Evolutionary conservation across 2,888 invertebrate genomes (phyloP).

Genomic region (Alcis repandata): DNA sequence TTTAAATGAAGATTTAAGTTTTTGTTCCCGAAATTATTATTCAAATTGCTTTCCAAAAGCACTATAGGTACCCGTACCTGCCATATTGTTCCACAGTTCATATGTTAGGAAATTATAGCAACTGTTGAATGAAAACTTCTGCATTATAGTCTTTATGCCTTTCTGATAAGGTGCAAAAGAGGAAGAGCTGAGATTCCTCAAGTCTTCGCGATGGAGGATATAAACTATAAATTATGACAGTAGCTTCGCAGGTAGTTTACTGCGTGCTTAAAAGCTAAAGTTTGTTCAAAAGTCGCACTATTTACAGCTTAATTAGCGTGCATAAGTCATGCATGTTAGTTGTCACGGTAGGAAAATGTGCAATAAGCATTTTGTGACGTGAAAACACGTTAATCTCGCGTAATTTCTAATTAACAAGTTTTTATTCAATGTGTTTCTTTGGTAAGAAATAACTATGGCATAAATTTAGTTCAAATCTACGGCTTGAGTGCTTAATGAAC

Average conservation of each 20-base stretch:
- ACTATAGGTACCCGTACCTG: neutral
- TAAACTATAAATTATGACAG: conserved; percentile 46
- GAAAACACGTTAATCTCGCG: conserved; percentile 9
- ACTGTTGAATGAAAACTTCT: neutral
- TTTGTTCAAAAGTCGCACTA: conserved; percentile 47
- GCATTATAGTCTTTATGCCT: conserved; percentile 23
- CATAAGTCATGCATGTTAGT: conserved; percentile 49
- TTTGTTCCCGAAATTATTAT: conserved; percentile 7
- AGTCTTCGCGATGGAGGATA: conserved; percentile 37
- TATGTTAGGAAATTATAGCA: conserved; percentile 8
- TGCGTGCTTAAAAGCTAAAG: conserved; percentile 44
- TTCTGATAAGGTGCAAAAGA: conserved; percentile 29
- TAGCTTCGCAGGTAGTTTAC: conserved; percentile 46
- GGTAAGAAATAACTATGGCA: too few species aligned
- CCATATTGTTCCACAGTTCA: neutral
- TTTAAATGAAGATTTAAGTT: neutral
- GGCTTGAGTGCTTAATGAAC: too few species aligned
- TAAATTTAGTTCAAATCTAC: too few species aligned
- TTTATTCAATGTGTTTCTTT: neutral
- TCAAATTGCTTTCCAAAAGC: conserved; percentile 1
- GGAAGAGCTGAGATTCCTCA: conserved; percentile 18
- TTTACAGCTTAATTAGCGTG: conserved; percentile 49
- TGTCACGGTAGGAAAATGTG: conserved; percentile 43
- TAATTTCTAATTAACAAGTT: conserved; percentile 9
- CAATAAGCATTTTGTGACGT: conserved; percentile 28